Percentiles rank a stretch among this genome's conserved stretches.
phyloP scores from a whole-genome alignment of 2,888 invertebrate genomes.

The Thymelicus lineola region DNA sequence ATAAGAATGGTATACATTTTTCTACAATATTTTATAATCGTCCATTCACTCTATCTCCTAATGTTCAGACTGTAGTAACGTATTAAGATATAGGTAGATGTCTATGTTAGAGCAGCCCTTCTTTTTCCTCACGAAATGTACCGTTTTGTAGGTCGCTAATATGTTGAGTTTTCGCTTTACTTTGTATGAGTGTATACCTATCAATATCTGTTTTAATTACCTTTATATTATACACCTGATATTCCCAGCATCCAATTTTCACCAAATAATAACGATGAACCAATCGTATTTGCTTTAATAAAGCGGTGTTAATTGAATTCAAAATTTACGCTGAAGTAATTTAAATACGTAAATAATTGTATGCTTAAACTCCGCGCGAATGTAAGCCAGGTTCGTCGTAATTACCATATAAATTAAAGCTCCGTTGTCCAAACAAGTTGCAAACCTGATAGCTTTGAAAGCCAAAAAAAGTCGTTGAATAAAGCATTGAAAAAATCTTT shows the following conservation, averaged over 20 bases:
- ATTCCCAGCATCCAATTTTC: not conserved
- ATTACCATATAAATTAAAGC: conserved; percentile 80
- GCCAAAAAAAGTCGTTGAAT: not conserved
- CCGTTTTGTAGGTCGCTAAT: too few relatives aligned
- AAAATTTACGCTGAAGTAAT: conserved; percentile 2
- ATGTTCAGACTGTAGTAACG: too few relatives aligned
- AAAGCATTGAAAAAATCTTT: not conserved
- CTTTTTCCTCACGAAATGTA: too few relatives aligned
- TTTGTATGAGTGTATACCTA: too few relatives aligned
- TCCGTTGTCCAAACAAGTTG: conserved; percentile 64
- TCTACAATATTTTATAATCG: too few relatives aligned
- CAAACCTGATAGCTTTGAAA: conserved; percentile 26
- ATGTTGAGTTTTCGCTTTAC: too few relatives aligned
- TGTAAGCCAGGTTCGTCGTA: conserved; percentile 49
- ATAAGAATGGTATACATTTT: too few relatives aligned
- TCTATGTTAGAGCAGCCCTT: too few relatives aligned
- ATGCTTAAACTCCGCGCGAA: conserved; percentile 54
- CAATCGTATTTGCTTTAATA: not conserved
- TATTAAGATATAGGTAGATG: too few relatives aligned
- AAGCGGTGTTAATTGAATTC: conserved; percentile 1
- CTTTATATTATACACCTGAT: not conserved
- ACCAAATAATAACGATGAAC: not conserved
- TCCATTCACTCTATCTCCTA: too few relatives aligned
- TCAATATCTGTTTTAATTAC: not conserved
- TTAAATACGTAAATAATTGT: conserved; percentile 10